Conservation (phyloP, 2,113 vertebrate species). For the Zosterops japonicus region DNA sequence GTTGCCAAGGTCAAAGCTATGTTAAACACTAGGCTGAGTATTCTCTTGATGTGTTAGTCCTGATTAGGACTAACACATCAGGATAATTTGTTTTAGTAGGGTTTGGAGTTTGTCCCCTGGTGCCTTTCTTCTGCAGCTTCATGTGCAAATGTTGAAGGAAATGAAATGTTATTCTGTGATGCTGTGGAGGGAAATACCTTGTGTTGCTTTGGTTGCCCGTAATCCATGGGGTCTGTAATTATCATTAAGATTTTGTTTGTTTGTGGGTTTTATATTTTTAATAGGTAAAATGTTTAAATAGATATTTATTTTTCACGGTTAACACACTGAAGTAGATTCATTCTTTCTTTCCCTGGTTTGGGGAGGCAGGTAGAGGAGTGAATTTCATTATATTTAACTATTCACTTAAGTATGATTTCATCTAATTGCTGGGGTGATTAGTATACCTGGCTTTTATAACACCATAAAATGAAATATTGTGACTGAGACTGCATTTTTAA, state of each 20-base stretch:
- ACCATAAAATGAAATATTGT: background rate
- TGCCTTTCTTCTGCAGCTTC: background rate
- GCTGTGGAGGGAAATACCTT: background rate
- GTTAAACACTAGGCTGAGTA: background rate
- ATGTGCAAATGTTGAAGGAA: background rate
- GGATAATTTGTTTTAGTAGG: background rate
- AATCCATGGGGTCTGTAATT: background rate
- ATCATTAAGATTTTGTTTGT: background rate
- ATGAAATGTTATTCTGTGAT: rapidly evolving
- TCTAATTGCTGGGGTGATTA: background rate
- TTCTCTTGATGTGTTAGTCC: background rate
- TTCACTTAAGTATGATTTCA: background rate
- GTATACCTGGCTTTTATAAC: background rate
- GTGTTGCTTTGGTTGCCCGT: background rate
- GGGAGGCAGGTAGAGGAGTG: background rate
- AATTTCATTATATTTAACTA: background rate
- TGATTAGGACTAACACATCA: background rate
- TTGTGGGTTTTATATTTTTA: background rate
- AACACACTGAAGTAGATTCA: background rate
- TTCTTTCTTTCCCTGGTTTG: background rate
- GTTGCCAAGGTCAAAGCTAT: background rate
- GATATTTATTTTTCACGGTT: background rate
- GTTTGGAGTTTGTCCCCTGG: background rate
- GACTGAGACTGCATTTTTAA: background rate
- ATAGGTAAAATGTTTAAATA: background rate